Conservation (phyloP, 2,797 vertebrate species). For the Garrulus glandarius region DNA sequence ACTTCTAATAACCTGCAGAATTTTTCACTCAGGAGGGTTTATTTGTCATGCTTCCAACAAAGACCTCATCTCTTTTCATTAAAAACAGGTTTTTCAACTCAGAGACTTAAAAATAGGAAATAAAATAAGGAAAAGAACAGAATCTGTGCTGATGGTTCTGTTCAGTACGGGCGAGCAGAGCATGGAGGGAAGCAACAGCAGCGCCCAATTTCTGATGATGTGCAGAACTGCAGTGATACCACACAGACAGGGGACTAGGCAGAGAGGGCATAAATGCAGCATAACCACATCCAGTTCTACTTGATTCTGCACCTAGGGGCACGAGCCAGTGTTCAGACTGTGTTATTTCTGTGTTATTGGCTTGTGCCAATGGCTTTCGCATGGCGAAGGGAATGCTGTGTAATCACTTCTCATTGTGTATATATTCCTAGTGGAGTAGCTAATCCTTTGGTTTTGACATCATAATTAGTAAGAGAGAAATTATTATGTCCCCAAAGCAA, state of each 20-base stretch:
- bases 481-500: not conserved
- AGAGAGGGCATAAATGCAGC: not conserved
- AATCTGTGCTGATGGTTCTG: not conserved
- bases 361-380: not conserved
- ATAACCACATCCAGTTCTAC: not conserved
- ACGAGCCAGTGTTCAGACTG: accelerated
- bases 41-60: not conserved
- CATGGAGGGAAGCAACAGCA: not conserved
- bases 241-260: not conserved
- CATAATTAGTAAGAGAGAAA: not conserved
- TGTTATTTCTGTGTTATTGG: not conserved
- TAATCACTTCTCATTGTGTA: not conserved
- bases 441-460: slow-evolving; percentile 4
- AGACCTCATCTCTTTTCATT: not conserved
- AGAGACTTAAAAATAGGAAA: not conserved
- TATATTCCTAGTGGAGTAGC: not conserved
- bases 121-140: not conserved
- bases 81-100: not conserved
- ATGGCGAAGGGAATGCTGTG: not conserved
- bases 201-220: accelerated
- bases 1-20: not conserved
- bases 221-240: accelerated
- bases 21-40: not conserved
- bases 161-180: not conserved
- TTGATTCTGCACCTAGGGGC: not conserved